Evolutionary conservation across 1,140 invertebrate species (phyloP).

Genomic region (Drosophila obscura): DNA sequence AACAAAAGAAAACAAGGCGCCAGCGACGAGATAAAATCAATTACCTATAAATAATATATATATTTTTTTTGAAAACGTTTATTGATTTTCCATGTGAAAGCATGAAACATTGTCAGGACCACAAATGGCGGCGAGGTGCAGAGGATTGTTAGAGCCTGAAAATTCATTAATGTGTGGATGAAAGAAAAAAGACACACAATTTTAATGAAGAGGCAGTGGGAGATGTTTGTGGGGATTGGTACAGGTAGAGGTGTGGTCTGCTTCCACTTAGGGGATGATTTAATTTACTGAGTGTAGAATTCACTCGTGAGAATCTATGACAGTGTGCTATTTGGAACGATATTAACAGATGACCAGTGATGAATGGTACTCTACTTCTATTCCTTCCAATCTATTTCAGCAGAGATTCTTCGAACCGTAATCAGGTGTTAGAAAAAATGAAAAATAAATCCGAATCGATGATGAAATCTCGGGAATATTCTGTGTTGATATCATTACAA

Average conservation of each 20-base stretch:
- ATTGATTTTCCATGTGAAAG: slow-evolving; percentile 65
- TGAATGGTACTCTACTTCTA: too few relatives aligned
- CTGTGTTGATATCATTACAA: too few relatives aligned
- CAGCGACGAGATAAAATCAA: slow-evolving; percentile 57
- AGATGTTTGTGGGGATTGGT: slow-evolving; percentile 10
- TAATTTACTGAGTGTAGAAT: slow-evolving; percentile 3
- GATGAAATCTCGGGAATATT: too few relatives aligned
- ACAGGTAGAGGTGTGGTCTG: neutral
- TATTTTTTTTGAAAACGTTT: slow-evolving; percentile 58
- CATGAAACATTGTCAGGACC: slow-evolving; percentile 1
- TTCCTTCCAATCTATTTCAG: too few relatives aligned
- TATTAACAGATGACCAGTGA: too few relatives aligned
- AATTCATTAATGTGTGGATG: slow-evolving; percentile 46
- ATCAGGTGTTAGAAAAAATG: too few relatives aligned
- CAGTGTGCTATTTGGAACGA: neutral
- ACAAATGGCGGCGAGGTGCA: neutral
- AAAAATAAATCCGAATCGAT: too few relatives aligned
- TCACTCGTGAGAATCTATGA: slow-evolving; percentile 3
- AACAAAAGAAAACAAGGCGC: slow-evolving; percentile 64
- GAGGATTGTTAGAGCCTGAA: slow-evolving; percentile 24
- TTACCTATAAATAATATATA: slow-evolving; percentile 40
- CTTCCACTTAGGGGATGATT: slow-evolving; percentile 13
- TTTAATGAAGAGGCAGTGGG: slow-evolving; percentile 14
- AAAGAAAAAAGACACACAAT: slow-evolving; percentile 22
- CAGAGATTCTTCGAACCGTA: too few relatives aligned